Base-by-base conservation (phyloP, 23 tunicate species). In the Trididemnum clinides region DNA sequence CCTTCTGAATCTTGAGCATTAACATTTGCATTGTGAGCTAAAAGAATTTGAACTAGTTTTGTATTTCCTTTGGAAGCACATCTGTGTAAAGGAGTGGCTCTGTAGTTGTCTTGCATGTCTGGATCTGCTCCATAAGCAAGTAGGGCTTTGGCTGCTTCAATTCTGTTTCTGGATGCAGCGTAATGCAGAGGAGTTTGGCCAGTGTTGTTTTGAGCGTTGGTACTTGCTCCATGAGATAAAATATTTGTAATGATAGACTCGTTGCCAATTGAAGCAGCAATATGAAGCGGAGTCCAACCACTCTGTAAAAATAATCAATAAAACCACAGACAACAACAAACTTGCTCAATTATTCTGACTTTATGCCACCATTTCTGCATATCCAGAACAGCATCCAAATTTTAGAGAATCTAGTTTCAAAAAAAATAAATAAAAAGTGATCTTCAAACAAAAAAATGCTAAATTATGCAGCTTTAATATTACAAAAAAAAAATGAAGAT, bases 51-150 rank as follows among this genome's bases (percentile, higher is more conserved):
- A 4, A 87, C 90, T 23, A 96, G 63, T 71, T 91, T 88, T 26
- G 84, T 31, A 64, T 96, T 87, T 63, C 99, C 99, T 81, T 88
- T 92, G 0, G 96, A 90, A 0, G 99, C 96, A n/a, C 87, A 88
- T 65, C 99, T 82, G 59, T 96, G 99, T 1, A 96, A 39, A 4
- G 99, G 97, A 22, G 96, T 88, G 19, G 95, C 96, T 15, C 28
- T 28, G 37, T 79, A 86, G 22, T 88, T 80, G 64, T 96, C 99
- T 2, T 71, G 54, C 23, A 51, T 66, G 72, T 96, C 99, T 1
- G 99, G 90, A 0, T 96, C 86, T 21, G 97, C 99, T 6, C 96
- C 88, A 22, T 91, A 89, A n/a, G 99, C 96, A 0, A 96, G 82
- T 27, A 96, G 57, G 0, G 83, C 90, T 74, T 88, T 79, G 19